Evolutionary conservation across 2,113 vertebrate genomes (phyloP), one percentile per base, ranked within the genome.

Genomic region (Microtus montanus): DNA sequence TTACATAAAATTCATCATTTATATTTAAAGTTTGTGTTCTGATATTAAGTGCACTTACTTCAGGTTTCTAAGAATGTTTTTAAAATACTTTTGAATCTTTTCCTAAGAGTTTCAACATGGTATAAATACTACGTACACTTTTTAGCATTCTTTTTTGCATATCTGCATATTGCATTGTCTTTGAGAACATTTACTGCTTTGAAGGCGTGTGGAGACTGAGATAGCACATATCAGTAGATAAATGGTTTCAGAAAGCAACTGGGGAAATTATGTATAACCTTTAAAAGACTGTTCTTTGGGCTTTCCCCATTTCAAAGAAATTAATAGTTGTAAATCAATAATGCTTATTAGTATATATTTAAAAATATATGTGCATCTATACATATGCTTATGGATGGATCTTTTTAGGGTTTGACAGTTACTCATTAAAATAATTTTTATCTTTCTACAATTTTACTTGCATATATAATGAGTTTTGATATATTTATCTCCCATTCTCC

Each of bases 151-250:
- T 95, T 94, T 97, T 96, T 97, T 97, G 91, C 61, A 19, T 98
- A 98, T 97, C 98, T 98, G 95, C 52, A 96, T 92, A 93, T 98
- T 97, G 89, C 97, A 95, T 98, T 93, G 90, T 97, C 92, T 97
- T 83, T 97, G 95, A 89, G 95, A 96, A 96, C 90, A 68, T 96
- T 98, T 92, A 96, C 96, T 96, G 85, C 96, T 87, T 19, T 71
- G 86, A 54, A 95, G 95, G 93, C 19, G 4, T 96, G 17, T 92
- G 17, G 95, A 96, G 97, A 93, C 6, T 19, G 30, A 73, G 1
- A 19, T 77, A 95, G 71, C 85, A 98, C 97, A 97, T 98, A 97
- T 98, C 97, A 97, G 30, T 54, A 77, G 96, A 80, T 95, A 68
- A 91, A 91, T 96, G 52, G 92, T 75, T 97, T 97, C 97, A 96